Conservation (phyloP, 2,888 invertebrate species). For the Ochropleura leucogaster region DNA sequence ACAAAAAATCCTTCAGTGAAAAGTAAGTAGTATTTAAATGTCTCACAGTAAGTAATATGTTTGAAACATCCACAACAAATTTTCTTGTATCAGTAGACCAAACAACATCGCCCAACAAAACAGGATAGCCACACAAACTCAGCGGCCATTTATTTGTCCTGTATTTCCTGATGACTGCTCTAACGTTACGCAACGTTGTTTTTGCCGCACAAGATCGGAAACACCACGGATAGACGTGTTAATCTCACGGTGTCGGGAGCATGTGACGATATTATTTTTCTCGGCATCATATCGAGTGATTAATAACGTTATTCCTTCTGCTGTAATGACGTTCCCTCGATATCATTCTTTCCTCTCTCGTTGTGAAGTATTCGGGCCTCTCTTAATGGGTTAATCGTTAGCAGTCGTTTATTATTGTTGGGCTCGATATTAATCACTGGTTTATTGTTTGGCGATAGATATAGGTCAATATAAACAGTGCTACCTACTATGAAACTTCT, state of each 20-base stretch:
- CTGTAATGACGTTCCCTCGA: constrained; percentile 81
- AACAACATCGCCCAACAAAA: constrained; percentile 9
- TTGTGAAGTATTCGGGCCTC: constrained; percentile 74
- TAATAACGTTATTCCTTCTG: constrained; percentile 87
- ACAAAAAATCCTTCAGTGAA: background rate
- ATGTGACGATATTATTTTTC: constrained; percentile 89
- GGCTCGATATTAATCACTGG: constrained; percentile 45
- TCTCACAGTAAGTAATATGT: background rate
- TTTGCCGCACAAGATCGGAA: constrained; percentile 71
- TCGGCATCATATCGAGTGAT: constrained; percentile 86
- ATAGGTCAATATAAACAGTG: background rate
- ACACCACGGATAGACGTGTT: constrained; percentile 82
- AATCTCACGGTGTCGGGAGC: constrained; percentile 87
- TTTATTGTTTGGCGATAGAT: constrained; percentile 44
- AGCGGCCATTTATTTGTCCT: constrained; percentile 48
- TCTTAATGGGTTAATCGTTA: constrained; percentile 76
- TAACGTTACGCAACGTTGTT: constrained; percentile 64
- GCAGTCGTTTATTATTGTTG: constrained; percentile 56
- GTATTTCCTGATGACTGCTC: constrained; percentile 46
- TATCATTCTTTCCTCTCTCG: constrained; percentile 73
- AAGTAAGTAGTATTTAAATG: background rate
- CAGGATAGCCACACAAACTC: constrained; percentile 22
- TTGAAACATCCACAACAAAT: no score
- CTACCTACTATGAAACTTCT: background rate
- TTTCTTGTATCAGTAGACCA: background rate